phyloP scores from a whole-genome alignment of 2,113 vertebrate species.

The Thryonomys swinderianus region DNA sequence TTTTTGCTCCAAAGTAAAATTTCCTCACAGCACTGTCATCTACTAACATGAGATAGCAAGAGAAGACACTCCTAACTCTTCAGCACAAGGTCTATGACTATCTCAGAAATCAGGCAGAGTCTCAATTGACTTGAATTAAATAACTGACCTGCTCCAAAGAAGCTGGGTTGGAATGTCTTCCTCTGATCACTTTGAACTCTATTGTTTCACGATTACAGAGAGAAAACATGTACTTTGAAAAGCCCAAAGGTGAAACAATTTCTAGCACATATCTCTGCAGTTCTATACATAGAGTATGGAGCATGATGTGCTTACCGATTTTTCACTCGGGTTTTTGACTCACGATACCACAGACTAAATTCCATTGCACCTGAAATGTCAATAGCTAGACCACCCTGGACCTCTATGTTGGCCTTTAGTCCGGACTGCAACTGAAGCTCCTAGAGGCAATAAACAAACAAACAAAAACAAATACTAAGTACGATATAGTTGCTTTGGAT shows the following conservation, averaged over 20 bases:
- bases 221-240: neutral
- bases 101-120: neutral
- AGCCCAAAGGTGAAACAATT: conserved; percentile 8
- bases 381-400: conserved; percentile 94
- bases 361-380: conserved; percentile 99
- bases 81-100: neutral
- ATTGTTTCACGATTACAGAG: neutral
- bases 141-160: neutral
- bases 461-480: neutral
- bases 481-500: neutral
- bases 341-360: conserved; percentile 98
- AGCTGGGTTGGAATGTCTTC: neutral
- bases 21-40: neutral
- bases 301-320: conserved; percentile 89
- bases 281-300: neutral
- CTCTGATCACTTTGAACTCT: neutral
- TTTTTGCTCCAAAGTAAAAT: neutral
- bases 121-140: neutral
- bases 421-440: conserved; percentile 96
- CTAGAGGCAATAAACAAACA: conserved; percentile 80
- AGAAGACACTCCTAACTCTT: neutral
- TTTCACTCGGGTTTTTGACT: conserved; percentile 97
- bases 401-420: conserved; percentile 89
- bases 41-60: neutral
- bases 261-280: neutral